Evolutionary conservation across 2,113 vertebrate genomes (phyloP), one percentile per base, ranked within the genome.

Genomic region (Stegostoma tigrinum): DNA sequence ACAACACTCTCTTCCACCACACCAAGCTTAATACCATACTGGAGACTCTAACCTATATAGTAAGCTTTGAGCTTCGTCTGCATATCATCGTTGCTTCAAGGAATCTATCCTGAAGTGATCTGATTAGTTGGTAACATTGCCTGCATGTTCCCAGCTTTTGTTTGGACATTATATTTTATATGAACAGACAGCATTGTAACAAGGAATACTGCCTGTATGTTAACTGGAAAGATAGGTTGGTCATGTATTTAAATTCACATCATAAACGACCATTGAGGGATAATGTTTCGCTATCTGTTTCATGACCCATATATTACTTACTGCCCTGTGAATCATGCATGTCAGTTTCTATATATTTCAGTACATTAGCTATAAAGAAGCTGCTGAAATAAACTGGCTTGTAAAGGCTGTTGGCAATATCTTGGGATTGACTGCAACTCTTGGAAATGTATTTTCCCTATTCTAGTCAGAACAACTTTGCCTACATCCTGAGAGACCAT

Each of bases 101-200:
- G 68, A 52, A 52, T 95, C 68, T 48, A 1, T 72, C 68, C 27
- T 24, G 34, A 72, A 95, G 23, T 72, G 68, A 95, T 70, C 94
- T 95, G 94, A 95, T 45, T 95, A 52, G 68, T 95, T 45, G 70
- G 68, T 68, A 72, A 45, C 68, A 23, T 72, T 52, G 94, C 68
- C 38, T 95, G 94, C 48, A 45, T 67, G 72, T 75, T 75, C 45
- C 42, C 94, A 72, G 94, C 23, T 68, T 70, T 72, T 95, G 67
- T 95, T 95, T 95, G 72, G 52, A 75, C 14, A 75, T 45, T 34
- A 72, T 75, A 95, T 95, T 72, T 95, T 48, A 95, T 95, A 68
- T 42, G 94, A 95, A 95, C 68, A 34, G 68, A 72, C 66, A 90
- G 87, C 30, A 52, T 61, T 61, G 87, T 90, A 61, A 90, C 24